Percentiles rank a stretch among this genome's conserved stretches.
Evolutionary conservation across 2,797 vertebrate species (phyloP).

Genomic region (Sebastes taczanowskii): DNA sequence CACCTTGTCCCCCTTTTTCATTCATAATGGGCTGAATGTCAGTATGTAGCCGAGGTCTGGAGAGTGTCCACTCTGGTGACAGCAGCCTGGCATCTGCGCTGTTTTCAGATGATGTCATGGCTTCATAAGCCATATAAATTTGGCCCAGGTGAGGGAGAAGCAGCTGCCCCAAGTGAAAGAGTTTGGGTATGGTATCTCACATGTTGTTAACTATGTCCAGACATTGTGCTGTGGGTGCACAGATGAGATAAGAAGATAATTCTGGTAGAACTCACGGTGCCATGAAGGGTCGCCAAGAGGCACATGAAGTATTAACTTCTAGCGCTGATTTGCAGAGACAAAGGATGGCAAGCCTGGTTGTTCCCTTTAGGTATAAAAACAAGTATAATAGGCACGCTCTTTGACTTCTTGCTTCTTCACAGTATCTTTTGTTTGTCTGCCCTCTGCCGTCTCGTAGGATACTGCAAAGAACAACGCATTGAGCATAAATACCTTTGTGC

Average conservation of each 20-base stretch:
- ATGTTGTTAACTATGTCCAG: background rate
- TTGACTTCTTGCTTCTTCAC: too few relatives aligned
- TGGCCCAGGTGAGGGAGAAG: background rate
- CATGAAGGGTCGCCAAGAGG: background rate
- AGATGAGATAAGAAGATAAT: background rate
- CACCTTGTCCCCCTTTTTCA: constrained; percentile 18
- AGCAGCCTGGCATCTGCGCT: constrained; percentile 15
- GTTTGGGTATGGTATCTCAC: background rate
- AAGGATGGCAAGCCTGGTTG: background rate
- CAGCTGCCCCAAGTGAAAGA: background rate
- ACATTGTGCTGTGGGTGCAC: background rate
- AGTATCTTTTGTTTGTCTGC: too few relatives aligned
- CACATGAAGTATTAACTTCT: background rate
- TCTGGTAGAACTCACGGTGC: background rate
- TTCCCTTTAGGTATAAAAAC: background rate
- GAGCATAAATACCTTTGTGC: rapidly evolving
- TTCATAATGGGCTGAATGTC: constrained; percentile 10
- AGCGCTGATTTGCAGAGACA: background rate
- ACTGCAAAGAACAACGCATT: too few relatives aligned
- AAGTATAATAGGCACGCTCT: background rate
- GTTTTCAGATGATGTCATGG: constrained; percentile 25
- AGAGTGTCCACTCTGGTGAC: constrained; percentile 9
- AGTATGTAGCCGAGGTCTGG: background rate
- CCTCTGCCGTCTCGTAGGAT: too few relatives aligned
- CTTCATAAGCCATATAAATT: background rate